Evolutionary conservation across 1,140 invertebrate species (phyloP).

Genomic region (Scaptomyza pallida): DNA sequence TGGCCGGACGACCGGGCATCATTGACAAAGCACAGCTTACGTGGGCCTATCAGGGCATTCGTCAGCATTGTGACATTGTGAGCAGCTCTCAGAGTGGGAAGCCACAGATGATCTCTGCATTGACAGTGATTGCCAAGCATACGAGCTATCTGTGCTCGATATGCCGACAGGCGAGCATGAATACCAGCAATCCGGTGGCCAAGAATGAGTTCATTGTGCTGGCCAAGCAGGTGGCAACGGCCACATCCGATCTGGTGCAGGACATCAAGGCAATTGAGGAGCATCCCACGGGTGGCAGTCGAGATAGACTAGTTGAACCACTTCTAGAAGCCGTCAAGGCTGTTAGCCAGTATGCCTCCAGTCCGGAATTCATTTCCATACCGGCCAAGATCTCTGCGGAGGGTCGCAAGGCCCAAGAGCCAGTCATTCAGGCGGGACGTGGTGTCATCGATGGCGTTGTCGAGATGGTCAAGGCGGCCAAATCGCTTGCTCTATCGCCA

Average conservation of each 20-base stretch:
- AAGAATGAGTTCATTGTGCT: slow-evolving; percentile 99
- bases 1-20: slow-evolving; percentile 95
- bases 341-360: slow-evolving; percentile 96
- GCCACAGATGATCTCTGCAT: slow-evolving; percentile 94
- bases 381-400: slow-evolving; percentile 95
- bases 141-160: slow-evolving; percentile 98
- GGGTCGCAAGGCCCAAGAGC: slow-evolving; percentile 92
- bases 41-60: slow-evolving; percentile 94
- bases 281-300: slow-evolving; percentile 89
- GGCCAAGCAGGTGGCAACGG: slow-evolving; percentile 98
- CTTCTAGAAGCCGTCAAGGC: slow-evolving; percentile 96
- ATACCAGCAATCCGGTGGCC: slow-evolving; percentile 95
- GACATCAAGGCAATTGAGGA: slow-evolving; percentile 96
- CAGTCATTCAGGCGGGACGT: slow-evolving; percentile 93
- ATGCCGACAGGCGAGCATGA: slow-evolving; percentile 95
- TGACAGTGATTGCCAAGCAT: slow-evolving; percentile 97
- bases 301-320: slow-evolving; percentile 92
- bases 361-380: slow-evolving; percentile 95
- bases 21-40: slow-evolving; percentile 96
- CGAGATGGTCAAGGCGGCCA: slow-evolving; percentile 94
- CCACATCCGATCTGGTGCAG: slow-evolving; percentile 96
- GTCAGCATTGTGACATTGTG: slow-evolving; percentile 93
- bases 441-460: slow-evolving; percentile 86
- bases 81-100: slow-evolving; percentile 91
- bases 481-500: slow-evolving; percentile 94